Evolutionary conservation across 2,113 vertebrate genomes (phyloP).

Genomic region (Himantopus leucocephalus): DNA sequence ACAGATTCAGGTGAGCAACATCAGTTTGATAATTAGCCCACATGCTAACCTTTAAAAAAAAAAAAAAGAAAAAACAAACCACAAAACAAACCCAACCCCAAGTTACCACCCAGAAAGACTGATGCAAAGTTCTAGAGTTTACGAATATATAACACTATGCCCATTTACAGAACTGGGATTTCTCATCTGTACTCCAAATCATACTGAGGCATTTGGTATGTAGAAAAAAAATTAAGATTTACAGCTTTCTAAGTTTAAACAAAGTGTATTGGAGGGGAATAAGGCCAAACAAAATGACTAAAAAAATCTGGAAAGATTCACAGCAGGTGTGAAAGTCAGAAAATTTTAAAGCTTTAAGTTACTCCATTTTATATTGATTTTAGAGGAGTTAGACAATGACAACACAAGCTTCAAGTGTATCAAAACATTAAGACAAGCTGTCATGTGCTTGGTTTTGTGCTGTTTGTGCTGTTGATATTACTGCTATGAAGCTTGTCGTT

Average conservation of each 20-base stretch:
- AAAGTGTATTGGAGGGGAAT: neutral
- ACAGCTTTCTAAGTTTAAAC: neutral
- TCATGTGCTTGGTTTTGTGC: neutral
- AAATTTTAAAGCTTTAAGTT: neutral
- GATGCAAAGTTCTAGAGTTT: neutral
- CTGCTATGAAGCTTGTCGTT: neutral
- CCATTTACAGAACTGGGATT: neutral
- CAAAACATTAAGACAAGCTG: neutral
- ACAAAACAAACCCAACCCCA: neutral
- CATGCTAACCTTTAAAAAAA: neutral
- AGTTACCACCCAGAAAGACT: neutral
- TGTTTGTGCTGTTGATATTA: neutral
- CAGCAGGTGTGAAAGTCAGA: neutral
- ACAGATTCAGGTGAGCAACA: neutral
- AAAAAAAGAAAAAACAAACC: neutral
- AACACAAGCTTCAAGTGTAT: neutral
- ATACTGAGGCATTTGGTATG: neutral
- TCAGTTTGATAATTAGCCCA: neutral
- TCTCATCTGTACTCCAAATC: neutral
- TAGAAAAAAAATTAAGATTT: neutral
- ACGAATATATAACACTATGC: neutral
- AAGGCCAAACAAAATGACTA: neutral
- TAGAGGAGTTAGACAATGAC: neutral
- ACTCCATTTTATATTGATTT: neutral
- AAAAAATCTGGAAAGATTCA: neutral